Percentiles rank a stretch among this genome's conserved stretches.
phyloP scores from a whole-genome alignment of 2,797 vertebrate species.

The Squalus acanthias region DNA sequence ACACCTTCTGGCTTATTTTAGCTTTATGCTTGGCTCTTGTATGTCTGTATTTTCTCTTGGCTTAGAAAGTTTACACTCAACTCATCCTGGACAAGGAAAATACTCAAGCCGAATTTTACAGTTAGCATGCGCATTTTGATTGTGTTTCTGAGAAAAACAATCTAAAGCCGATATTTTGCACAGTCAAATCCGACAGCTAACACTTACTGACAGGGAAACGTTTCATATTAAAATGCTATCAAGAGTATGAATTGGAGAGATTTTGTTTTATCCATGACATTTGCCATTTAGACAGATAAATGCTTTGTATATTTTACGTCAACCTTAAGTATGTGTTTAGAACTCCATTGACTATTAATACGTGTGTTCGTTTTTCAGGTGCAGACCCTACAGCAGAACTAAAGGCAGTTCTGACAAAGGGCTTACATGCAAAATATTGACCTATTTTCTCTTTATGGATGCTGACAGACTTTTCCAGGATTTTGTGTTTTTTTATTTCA shows the following conservation, averaged over 20 bases:
- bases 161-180: neutral
- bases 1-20: slow-evolving; percentile 16
- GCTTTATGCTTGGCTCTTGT: neutral
- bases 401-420: slow-evolving; percentile 3
- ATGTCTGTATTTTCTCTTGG: neutral
- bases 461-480: neutral
- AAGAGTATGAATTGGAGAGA: slow-evolving; percentile 9
- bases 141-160: neutral
- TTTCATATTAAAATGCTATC: neutral
- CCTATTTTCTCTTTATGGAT: neutral
- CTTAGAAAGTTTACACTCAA: neutral
- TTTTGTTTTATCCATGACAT: slow-evolving; percentile 4
- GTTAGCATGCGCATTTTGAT: neutral
- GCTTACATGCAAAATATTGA: neutral
- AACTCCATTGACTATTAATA: neutral
- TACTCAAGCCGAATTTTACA: neutral
- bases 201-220: neutral
- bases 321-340: neutral
- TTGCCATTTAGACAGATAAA: neutral
- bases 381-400: neutral
- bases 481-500: neutral
- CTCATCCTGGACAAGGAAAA: neutral
- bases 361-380: slow-evolving; percentile 9
- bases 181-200: neutral
- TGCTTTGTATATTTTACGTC: neutral